Evolutionary conservation across 2,797 vertebrate genomes (phyloP).

Genomic region (Cottoperca gobio): DNA sequence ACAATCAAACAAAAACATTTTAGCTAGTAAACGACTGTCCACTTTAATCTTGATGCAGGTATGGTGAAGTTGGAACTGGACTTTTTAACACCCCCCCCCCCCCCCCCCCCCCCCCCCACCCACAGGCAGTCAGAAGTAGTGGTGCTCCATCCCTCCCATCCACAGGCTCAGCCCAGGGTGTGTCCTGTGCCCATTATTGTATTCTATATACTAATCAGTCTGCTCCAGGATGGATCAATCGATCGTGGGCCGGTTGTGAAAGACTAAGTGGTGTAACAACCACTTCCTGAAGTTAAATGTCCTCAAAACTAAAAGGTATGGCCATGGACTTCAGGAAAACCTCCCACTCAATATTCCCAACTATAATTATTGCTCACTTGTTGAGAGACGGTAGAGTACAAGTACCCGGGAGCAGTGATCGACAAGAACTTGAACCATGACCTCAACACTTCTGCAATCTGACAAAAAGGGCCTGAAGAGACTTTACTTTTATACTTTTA

Average conservation of each 20-base stretch:
- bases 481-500: background rate
- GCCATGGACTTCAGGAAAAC: background rate
- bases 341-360: background rate
- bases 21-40: background rate
- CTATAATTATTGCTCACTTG: slow-evolving; percentile 7
- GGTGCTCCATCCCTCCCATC: too few species aligned
- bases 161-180: background rate
- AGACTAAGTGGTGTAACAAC: background rate
- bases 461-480: background rate
- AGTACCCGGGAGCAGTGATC: background rate
- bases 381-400: background rate
- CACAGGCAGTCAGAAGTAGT: too few species aligned
- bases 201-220: background rate
- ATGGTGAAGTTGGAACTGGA: slow-evolving; percentile 2
- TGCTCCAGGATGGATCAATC: background rate
- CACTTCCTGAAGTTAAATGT: background rate
- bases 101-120: too few species aligned
- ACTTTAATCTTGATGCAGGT: slow-evolving; percentile 1
- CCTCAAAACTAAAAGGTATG: background rate
- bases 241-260: background rate
- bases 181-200: background rate
- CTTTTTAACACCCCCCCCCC: too few species aligned
- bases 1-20: background rate
- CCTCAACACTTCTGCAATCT: too few species aligned
- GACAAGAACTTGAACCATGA: background rate